Evolutionary conservation across 2,888 invertebrate species (phyloP), one percentile per base, ranked within the genome.

Genomic region (Philereme transversata): DNA sequence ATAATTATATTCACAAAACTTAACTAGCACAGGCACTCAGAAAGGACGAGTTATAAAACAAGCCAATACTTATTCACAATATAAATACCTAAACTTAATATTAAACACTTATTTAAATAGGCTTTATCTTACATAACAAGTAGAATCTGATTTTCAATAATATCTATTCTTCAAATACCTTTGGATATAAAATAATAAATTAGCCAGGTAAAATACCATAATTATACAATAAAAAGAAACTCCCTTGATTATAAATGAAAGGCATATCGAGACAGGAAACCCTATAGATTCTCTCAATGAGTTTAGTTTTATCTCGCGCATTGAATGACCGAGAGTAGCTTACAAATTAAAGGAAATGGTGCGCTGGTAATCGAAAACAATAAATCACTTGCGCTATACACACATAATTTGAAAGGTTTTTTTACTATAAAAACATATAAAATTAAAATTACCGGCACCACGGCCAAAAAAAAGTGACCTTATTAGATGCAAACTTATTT

Each of bases 21-120:
- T n/a, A 50, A 74, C 72, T 80, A 76, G 71, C 74, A 71, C 83
- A 80, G 77, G 72, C 83, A 80, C 78, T 82, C 79, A 69, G 44
- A 48, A 78, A 77, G 77, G 76, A 77, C 74, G 75, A 75, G 72
- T 67, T 70, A 66, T 58, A 51, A 52, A 54, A 65, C 52, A 47
- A 22, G 40, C 51, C 58, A 60, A 60, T 63, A 62, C 66, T 68
- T 66, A 65, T 75, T 76, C 76, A 77, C 78, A 77, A 72, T 74
- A 79, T 81, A 81, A 81, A 81, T 81, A 22, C 22, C 22, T 22
- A 79, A 71, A 71, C 81, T 79, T 82, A 80, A 53, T 61, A 36
- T 70, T 72, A 59, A 22, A 69, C 63, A 67, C 61, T 74, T 69
- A 72, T 61, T 66, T 74, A 76, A 64, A 72, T 70, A 61, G 52